Percentiles rank a stretch among this genome's conserved stretches.
These are phyloP conservation scores for Gnathonemus longibarbis DNA, from an alignment of 2,113 vertebrate species.

Conservation along the genomic window DNA sequence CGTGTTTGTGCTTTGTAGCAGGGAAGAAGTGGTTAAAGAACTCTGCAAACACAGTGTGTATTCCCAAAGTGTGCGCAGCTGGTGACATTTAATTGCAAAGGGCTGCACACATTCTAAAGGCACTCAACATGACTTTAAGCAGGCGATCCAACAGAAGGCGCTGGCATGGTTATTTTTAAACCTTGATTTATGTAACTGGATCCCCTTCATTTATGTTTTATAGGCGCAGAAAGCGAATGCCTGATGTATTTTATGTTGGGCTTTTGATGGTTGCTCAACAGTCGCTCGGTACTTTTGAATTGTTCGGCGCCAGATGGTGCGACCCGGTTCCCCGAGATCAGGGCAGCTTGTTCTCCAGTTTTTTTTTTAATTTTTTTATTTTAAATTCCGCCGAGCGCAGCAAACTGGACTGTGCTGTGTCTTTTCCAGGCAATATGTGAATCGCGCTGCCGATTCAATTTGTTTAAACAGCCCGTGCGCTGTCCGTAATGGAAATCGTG, in stretches of 20 bases:
- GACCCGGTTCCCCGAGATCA: background rate
- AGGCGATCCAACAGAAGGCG: slow-evolving; percentile 36
- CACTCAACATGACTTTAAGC: slow-evolving; percentile 59
- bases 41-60: slow-evolving; percentile 43
- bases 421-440: background rate
- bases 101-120: slow-evolving; percentile 56
- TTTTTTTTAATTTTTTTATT: background rate
- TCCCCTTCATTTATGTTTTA: slow-evolving; percentile 42
- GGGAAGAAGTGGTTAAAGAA: slow-evolving; percentile 54
- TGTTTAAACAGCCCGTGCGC: background rate
- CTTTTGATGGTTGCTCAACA: slow-evolving; percentile 11
- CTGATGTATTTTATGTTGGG: slow-evolving; percentile 40
- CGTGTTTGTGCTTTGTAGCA: slow-evolving; percentile 25
- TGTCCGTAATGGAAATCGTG: background rate
- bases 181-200: slow-evolving; percentile 51
- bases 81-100: slow-evolving; percentile 60
- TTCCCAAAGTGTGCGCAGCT: slow-evolving; percentile 63
- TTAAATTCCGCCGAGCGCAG: background rate
- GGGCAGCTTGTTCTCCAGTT: background rate
- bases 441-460: background rate
- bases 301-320: slow-evolving; percentile 14
- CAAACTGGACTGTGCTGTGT: background rate
- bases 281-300: background rate
- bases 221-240: slow-evolving; percentile 41
- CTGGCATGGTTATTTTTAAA: slow-evolving; percentile 45